These are phyloP conservation scores for Porites cylindrica DNA, from an alignment of 92 coral and sea anemone species.

Conservation along the genomic window DNA sequence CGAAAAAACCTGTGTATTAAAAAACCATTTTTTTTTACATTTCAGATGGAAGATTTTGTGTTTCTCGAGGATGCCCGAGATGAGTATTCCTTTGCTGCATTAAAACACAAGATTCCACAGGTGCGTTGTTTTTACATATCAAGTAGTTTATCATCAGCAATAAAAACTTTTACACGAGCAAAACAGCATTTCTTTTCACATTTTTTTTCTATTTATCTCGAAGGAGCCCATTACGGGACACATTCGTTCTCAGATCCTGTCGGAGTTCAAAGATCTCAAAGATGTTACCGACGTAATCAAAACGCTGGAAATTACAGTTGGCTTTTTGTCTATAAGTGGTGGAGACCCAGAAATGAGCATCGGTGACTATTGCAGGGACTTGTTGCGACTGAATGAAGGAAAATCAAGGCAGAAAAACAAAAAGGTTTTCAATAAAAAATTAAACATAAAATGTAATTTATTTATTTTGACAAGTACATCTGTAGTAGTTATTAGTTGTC, in stretches of 20 bases:
- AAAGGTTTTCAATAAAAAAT: slow-evolving; percentile 15
- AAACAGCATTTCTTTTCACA: not conserved
- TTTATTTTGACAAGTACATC: too few species aligned
- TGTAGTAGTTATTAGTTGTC: too few species aligned
- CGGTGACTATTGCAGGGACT: slow-evolving; percentile 44
- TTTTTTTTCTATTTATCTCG: not conserved
- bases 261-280: slow-evolving; percentile 43
- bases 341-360: slow-evolving; percentile 59
- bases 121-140: slow-evolving; percentile 3
- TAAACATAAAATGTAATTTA: too few species aligned
- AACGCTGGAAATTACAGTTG: slow-evolving; percentile 64
- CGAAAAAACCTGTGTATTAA: not conserved
- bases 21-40: not conserved
- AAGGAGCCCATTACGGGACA: slow-evolving; percentile 19
- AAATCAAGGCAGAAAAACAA: slow-evolving; percentile 16
- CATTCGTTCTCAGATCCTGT: slow-evolving; percentile 41
- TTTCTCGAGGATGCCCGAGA: slow-evolving; percentile 60
- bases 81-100: slow-evolving; percentile 24
- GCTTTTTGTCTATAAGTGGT: slow-evolving; percentile 68
- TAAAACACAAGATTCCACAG: slow-evolving; percentile 57
- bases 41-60: slow-evolving; percentile 53
- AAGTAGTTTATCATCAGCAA: too few species aligned
- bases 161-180: too few species aligned
- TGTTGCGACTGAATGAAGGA: slow-evolving; percentile 30
- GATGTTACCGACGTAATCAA: slow-evolving; percentile 62